Percentiles rank a stretch among this genome's conserved stretches.
phyloP scores from a whole-genome alignment of 92 coral and sea anemone species.

The Siderastrea radians region DNA sequence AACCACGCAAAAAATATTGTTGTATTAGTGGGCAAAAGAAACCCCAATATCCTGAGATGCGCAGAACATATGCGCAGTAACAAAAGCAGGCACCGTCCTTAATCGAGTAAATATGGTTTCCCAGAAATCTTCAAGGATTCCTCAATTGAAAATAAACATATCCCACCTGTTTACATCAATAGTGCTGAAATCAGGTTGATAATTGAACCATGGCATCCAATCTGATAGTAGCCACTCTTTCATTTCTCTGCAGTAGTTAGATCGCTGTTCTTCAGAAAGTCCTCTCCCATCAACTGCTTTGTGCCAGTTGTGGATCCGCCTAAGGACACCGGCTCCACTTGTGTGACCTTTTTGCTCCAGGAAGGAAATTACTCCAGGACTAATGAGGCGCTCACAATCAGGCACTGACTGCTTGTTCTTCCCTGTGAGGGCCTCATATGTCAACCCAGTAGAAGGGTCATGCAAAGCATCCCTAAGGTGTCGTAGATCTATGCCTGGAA shows the following conservation, averaged over 20 bases:
- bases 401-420: constrained; percentile 86
- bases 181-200: constrained; percentile 45
- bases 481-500: constrained; percentile 58
- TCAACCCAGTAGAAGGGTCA: constrained; percentile 78
- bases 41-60: too few relatives aligned
- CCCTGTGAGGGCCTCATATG: constrained; percentile 88
- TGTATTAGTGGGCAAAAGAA: too few relatives aligned
- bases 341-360: constrained; percentile 45
- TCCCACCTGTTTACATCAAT: constrained; percentile 82
- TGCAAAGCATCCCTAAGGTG: constrained; percentile 63
- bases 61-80: too few relatives aligned
- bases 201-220: constrained; percentile 74
- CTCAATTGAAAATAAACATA: too few relatives aligned
- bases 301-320: constrained; percentile 79
- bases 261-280: constrained; percentile 49
- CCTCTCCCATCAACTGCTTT: constrained; percentile 91
- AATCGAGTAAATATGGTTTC: too few relatives aligned
- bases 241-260: constrained; percentile 51
- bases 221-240: constrained; percentile 75
- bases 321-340: constrained; percentile 55
- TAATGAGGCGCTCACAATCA: constrained; percentile 74
- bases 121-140: too few relatives aligned
- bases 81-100: too few relatives aligned
- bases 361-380: constrained; percentile 71
- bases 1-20: too few relatives aligned